phyloP scores from a whole-genome alignment of 1,140 invertebrate species.

The Ephestia elutella region DNA sequence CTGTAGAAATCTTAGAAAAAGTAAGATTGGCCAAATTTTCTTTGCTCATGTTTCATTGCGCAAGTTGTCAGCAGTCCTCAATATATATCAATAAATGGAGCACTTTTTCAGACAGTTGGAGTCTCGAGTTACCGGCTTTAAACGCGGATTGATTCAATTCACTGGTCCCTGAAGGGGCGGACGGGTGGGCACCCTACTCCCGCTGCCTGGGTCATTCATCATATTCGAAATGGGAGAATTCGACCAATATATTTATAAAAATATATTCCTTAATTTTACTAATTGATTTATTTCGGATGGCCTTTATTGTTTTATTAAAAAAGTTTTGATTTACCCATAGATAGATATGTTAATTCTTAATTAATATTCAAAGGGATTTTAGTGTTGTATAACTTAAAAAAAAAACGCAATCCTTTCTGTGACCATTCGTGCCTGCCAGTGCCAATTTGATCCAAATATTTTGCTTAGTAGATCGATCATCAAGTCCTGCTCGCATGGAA shows the following conservation, averaged over 20 bases:
- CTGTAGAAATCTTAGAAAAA: background rate
- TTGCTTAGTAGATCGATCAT: too few species aligned
- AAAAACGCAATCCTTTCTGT: too few species aligned
- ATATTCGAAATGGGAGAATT: background rate
- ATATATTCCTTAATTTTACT: background rate
- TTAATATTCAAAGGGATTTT: too few species aligned
- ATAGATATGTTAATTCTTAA: too few species aligned
- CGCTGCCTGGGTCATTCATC: background rate
- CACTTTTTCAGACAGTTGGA: slow-evolving; percentile 20
- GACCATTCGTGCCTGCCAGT: too few species aligned
- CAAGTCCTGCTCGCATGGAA: too few species aligned
- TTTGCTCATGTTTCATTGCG: slow-evolving; percentile 9
- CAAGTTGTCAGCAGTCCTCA: slow-evolving; percentile 4
- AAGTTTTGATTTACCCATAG: background rate
- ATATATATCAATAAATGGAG: slow-evolving; percentile 1
- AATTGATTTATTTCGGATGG: background rate
- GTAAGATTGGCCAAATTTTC: slow-evolving; percentile 10
- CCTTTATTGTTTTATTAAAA: background rate
- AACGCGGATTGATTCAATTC: slow-evolving; percentile 65
- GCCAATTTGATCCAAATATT: too few species aligned
- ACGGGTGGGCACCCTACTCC: slow-evolving; percentile 14
- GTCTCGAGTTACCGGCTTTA: slow-evolving; percentile 35
- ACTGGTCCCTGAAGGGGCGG: slow-evolving; percentile 30
- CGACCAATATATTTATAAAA: background rate
- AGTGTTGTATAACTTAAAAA: too few species aligned